phyloP scores from a whole-genome alignment of 2,888 invertebrate genomes.

The Neuroscelio doddi region DNA sequence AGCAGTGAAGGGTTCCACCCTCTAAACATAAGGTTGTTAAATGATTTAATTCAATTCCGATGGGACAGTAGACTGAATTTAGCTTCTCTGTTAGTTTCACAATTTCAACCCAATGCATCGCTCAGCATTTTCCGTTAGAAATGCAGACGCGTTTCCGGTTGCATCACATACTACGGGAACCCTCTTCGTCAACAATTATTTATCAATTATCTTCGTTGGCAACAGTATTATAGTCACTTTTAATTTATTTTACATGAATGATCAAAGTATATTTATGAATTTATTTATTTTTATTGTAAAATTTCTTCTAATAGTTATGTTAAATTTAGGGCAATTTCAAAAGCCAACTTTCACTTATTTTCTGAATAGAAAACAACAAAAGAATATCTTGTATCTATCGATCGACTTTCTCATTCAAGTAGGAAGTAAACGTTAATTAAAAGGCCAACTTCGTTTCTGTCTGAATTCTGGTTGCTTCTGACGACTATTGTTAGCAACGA shows the following conservation, averaged over 20 bases:
- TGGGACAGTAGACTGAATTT: constrained; percentile 60
- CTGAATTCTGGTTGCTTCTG: constrained; percentile 26
- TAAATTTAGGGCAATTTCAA: no score
- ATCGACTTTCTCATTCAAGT: constrained; percentile 8
- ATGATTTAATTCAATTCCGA: constrained; percentile 70
- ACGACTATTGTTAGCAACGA: constrained; percentile 34
- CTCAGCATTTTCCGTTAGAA: constrained; percentile 46
- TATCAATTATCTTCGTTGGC: constrained; percentile 47
- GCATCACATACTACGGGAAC: constrained; percentile 38
- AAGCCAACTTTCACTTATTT: no score
- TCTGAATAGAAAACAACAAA: background rate
- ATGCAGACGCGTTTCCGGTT: constrained; percentile 42
- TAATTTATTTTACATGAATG: no score
- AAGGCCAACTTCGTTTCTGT: constrained; percentile 37
- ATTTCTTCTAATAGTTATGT: no score
- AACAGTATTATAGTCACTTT: no score
- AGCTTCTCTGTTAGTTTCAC: constrained; percentile 63
- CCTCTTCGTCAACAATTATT: constrained; percentile 23
- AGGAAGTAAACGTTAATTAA: constrained; percentile 41
- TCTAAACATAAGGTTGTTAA: constrained; percentile 67
- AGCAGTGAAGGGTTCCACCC: constrained; percentile 47
- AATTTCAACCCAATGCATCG: constrained; percentile 49
- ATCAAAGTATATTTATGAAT: no score
- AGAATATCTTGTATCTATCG: constrained; percentile 25
- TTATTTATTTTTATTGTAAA: no score